Base-by-base conservation (phyloP, 1,140 invertebrate genomes). In the Centruroides sculpturatus region DNA sequence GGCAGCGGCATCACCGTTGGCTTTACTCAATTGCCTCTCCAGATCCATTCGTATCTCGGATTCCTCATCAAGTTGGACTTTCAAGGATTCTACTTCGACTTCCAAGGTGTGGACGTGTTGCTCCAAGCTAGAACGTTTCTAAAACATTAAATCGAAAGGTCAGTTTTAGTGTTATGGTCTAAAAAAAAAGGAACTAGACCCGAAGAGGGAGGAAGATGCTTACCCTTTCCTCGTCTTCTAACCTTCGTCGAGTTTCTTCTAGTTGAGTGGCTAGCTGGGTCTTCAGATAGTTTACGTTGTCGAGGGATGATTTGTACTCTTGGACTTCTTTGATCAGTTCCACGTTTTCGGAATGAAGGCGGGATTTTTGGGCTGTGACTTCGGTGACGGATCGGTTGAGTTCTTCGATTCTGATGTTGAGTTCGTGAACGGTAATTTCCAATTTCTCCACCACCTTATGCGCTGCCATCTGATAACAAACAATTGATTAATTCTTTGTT, bases 11-110 rank as follows among this genome's bases (percentile, higher is more conserved):
- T 96, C 92, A 64, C 88, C 89, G 73, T 86, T 93, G 70, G 87
- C 82, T 74, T 92, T 92, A 67, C 91, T 86, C 70, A 96, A 78
- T 78, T 96, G 92, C 69, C 92, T 83, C 79, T 97, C 92, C 66
- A 95, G 80, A 74, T 97, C 92, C 71, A 96, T 78, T 71, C 92
- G 87, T 64, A 90, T 90, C 74, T 95, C 91, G 56, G 90, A 89
- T 78, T 97, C 92, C 77, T 96, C 92, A 75, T 96, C 92, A 67
- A 95, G 78, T 77, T 95, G 91, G 55, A 90, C 86, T 68, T 92
- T 87, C 59, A 92, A 82, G 41, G 89, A 90, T 73, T 95, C 92
- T 71, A 96, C 79, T 76, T 96, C 92, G 66, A 87, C 81, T 75
- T 95, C 91, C 69, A 96, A 83, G 76, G 89, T 77, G 80, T 92